Evolutionary conservation across 2,113 vertebrate species (phyloP), one percentile per base, ranked within the genome.

Genomic region (Aix galericulata): DNA sequence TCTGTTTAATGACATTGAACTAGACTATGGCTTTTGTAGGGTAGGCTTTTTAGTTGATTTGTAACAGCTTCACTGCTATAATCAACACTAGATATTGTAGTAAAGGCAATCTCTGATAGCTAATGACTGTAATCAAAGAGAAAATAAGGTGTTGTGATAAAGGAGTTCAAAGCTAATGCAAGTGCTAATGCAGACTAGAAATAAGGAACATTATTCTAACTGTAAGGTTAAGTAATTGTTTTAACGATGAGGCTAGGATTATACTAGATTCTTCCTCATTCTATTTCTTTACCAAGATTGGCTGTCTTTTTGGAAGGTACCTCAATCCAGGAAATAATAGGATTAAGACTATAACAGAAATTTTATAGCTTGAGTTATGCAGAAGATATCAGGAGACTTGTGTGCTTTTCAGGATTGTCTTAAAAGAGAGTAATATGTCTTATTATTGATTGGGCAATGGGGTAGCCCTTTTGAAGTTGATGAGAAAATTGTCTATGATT

Each of bases 61-160:
- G 36, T 82, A 64, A 29, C 18, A 53, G 67, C 88, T 79, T 80
- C 52, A 29, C 66, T 73, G 62, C 63, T 95, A 46, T 63, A 79
- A 82, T 88, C 69, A 88, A 53, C 67, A 89, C 46, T 67, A 20
- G 15, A 40, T 83, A 6, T 74, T 86, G 59, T 77, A 83, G 23
- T 21, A 60, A 29, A 69, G 26, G 32, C 53, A 76, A 34, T 90
- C 94, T 94, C 76, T 80, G 38, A 40, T 86, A 80, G 82, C n/a
- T 91, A 92, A 82, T 92, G 66, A 68, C 38, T 76, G 29, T 82
- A 88, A 80, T 93, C 81, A 92, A 80, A 86, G 48, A 56, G 63
- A 88, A 93, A 69, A 80, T 68, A 46, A 69, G 40, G 11, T 53
- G 15, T 59, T 78, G 27, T 87, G 52, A 78, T 78, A 77, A 92